Evolutionary conservation across 2,888 invertebrate species (phyloP), one percentile per base, ranked within the genome.

Genomic region (Mimas tiliae): DNA sequence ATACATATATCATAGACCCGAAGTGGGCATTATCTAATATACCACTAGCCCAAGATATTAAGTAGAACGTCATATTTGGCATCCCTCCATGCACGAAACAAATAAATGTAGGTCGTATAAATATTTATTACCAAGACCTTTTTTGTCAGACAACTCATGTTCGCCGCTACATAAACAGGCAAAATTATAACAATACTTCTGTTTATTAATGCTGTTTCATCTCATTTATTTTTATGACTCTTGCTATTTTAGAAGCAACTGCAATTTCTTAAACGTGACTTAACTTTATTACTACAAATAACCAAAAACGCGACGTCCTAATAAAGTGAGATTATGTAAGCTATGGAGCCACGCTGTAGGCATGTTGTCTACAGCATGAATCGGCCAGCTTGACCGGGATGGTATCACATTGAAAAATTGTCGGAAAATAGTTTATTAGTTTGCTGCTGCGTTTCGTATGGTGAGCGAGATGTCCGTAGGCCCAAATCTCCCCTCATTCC

Each of bases 1-100:
- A 42, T 38, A 58, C 58, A 58, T 42, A 55, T 38, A 58, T 42
- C 21, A 58, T 19, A 38, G 12, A 58, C 38, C 19, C 55, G 11
- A 16, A 58, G 42, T 12, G 38, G 42, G 58, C 16, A 58, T 58
- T 58, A 42, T 55, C 38, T 55, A 55, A n/a, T 55, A 48, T 48
- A 16, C 16, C 16, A 16, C 38, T 38, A 38, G 55, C 58, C 58
- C 58, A 58, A 42, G 42, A 58, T 42, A 58, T 58, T 58, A 58
- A 58, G 42, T 58, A 42, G 58, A 7, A 21, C 42, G 58, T 58
- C 58, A 38, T 58, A 58, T 58, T 58, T 58, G 58, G 58, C 58
- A 58, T 42, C 58, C 42, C 58, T 58, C 42, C 58, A 42, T 42
- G 58, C 58, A 58, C 42, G 69, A 73, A 74, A 74, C 74, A 74